Percentiles rank a stretch among this genome's conserved stretches.
Evolutionary conservation across 1,140 invertebrate species (phyloP).

Genomic region (Brachionus rotundiformis): DNA sequence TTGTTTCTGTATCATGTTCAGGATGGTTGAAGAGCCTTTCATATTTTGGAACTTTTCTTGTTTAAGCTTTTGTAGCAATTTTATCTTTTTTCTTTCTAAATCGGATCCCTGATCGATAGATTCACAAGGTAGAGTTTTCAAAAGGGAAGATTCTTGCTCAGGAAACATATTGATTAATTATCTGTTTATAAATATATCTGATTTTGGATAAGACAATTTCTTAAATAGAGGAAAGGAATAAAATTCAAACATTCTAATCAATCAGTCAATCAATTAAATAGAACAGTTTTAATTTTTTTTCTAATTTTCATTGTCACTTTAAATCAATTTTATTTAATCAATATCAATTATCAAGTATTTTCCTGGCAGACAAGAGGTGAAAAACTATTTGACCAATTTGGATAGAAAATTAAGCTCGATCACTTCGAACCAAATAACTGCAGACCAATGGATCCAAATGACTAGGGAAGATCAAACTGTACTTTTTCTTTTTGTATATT

Average conservation of each 20-base stretch:
- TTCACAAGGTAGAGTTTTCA: constrained; percentile 2
- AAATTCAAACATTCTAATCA: neutral
- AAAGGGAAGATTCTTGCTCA: constrained; percentile 10
- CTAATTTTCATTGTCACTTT: neutral
- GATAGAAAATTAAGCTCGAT: neutral
- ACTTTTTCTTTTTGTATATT: neutral
- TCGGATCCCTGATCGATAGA: neutral
- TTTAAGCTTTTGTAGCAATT: neutral
- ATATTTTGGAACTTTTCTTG: constrained; percentile 1
- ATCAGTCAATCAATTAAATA: no score
- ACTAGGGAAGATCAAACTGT: neutral
- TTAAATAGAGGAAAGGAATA: neutral
- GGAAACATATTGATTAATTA: neutral
- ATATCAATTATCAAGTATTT: constrained; percentile 43
- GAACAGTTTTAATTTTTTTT: neutral
- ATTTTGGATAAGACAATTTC: neutral
- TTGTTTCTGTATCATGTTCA: neutral
- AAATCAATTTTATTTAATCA: neutral
- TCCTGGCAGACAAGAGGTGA: constrained; percentile 37
- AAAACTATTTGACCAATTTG: constrained; percentile 25
- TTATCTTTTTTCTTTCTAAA: neutral
- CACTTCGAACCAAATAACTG: constrained; percentile 10
- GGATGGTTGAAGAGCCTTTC: neutral
- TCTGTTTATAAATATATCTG: neutral
- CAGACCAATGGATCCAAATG: neutral